Percentiles rank a stretch among this genome's conserved stretches.
Conservation (phyloP, 37 sponge, comb jelly and placozoan species). For the Chondrilla cf. caribensis region DNA sequence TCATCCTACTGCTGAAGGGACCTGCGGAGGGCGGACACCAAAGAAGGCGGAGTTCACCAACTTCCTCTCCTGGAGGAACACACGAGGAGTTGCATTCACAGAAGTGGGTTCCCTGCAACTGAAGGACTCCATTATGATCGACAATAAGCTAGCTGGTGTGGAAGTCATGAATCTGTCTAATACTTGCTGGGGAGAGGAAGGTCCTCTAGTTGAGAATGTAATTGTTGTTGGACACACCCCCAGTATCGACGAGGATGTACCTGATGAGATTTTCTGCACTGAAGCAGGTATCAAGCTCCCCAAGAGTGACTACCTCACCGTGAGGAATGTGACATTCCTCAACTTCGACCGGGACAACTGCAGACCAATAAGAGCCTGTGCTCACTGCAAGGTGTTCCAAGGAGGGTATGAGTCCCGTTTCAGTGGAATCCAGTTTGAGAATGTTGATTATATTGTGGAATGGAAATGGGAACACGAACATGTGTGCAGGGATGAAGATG, state of each 20-base stretch:
- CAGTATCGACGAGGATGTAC: not conserved
- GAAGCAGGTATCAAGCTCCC: conserved; percentile 70
- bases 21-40: conserved; percentile 46
- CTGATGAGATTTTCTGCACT: conserved; percentile 37
- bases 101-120: conserved; percentile 73
- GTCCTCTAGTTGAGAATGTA: conserved; percentile 48
- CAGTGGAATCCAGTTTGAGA: conserved; percentile 52
- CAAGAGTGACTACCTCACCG: conserved; percentile 53
- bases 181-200: conserved; percentile 42
- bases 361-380: conserved; percentile 62
- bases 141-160: conserved; percentile 74
- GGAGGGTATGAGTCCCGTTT: conserved; percentile 81
- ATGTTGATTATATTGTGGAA: conserved; percentile 27
- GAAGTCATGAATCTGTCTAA: conserved; percentile 30
- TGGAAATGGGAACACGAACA: conserved; percentile 87
- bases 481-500: conserved; percentile 79
- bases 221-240: conserved; percentile 59
- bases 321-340: conserved; percentile 69
- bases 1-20: conserved; percentile 54
- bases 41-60: conserved; percentile 50
- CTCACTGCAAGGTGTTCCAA: conserved; percentile 59
- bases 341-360: conserved; percentile 66
- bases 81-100: conserved; percentile 75
- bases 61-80: conserved; percentile 79
- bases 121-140: conserved; percentile 54